Conservation (phyloP, 2,797 vertebrate genomes). For the Chaetodon trifasciatus region DNA sequence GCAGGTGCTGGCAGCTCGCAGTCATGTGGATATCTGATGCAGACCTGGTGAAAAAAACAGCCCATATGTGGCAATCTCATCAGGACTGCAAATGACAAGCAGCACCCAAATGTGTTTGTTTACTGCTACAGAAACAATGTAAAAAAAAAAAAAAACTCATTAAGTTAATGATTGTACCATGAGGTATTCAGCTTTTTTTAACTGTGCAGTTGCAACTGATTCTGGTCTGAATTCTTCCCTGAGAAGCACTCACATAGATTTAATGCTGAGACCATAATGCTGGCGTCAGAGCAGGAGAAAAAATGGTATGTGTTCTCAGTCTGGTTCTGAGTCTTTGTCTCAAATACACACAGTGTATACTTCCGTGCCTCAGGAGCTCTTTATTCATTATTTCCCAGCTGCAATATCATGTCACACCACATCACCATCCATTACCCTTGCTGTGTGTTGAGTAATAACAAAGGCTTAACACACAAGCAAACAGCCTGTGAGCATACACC, state of each 20-base stretch:
- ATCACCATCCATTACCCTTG: not conserved
- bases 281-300: not conserved
- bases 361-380: not conserved
- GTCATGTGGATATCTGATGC: not conserved
- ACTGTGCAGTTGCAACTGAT: not conserved
- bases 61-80: not conserved
- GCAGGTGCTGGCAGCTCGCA: not conserved
- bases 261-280: not conserved
- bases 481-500: not conserved
- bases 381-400: conserved; percentile 22
- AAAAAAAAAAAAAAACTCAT: not conserved
- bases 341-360: conserved; percentile 9
- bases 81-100: not conserved
- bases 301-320: not conserved
- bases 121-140: not conserved
- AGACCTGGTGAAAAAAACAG: not conserved
- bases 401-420: conserved; percentile 9
- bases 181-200: not conserved
- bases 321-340: conserved; percentile 17
- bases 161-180: not conserved
- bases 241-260: not conserved
- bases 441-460: conserved; percentile 32
- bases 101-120: not conserved
- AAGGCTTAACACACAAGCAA: conserved; percentile 12
- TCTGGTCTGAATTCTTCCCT: not conserved